These are phyloP conservation scores for Tinamus major DNA, from an alignment of 2,797 vertebrate species.

Conservation along the genomic window DNA sequence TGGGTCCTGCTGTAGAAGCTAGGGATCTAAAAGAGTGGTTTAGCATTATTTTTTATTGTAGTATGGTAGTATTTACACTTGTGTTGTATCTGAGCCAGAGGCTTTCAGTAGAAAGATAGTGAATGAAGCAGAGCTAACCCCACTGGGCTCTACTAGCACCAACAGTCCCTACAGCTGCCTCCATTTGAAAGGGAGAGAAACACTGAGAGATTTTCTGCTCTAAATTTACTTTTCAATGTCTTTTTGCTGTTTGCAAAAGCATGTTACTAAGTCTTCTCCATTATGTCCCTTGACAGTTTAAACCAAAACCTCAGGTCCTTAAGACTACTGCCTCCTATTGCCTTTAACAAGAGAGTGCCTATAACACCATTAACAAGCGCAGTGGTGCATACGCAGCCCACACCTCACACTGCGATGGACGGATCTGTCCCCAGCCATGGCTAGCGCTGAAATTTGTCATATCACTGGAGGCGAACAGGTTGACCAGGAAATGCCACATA, in stretches of 20 bases:
- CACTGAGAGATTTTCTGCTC: not conserved
- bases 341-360: not conserved
- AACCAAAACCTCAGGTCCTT: not conserved
- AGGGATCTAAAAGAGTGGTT: not conserved
- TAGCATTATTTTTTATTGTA: not conserved
- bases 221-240: not conserved
- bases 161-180: not conserved
- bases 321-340: not conserved
- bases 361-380: not conserved
- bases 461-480: not conserved
- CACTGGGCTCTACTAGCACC: not conserved
- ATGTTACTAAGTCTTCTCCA: not conserved
- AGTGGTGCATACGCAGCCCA: fast-evolving
- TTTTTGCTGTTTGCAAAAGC: not conserved
- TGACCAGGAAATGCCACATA: not conserved
- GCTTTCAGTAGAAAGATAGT: not conserved
- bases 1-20: not conserved
- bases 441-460: not conserved
- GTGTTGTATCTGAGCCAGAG: not conserved
- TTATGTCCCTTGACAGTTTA: not conserved
- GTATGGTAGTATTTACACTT: not conserved
- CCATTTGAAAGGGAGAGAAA: not conserved
- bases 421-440: not conserved
- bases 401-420: not conserved
- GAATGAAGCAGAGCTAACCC: not conserved